phyloP scores from a whole-genome alignment of 35 echinoderm and acorn worm genomes.

The Heliocidaris tuberculata region DNA sequence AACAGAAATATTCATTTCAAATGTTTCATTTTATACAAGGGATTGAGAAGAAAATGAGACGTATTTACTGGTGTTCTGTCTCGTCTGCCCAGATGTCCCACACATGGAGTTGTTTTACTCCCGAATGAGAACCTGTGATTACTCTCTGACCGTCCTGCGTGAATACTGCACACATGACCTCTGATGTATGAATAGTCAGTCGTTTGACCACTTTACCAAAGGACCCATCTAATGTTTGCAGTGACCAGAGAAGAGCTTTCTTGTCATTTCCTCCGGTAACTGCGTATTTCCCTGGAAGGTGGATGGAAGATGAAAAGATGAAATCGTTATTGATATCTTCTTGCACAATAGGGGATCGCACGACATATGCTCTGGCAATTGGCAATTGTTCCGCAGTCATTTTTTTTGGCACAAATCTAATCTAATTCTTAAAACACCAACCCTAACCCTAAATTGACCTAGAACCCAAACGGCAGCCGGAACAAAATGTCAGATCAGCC shows the following conservation, averaged over 20 bases:
- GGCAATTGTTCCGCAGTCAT: too few species aligned
- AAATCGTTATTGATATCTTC: neutral
- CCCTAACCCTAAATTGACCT: too few species aligned
- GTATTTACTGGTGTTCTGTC: neutral
- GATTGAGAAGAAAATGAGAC: neutral
- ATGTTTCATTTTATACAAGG: too few species aligned
- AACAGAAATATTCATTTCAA: too few species aligned
- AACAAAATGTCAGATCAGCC: too few species aligned
- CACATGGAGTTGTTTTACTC: constrained; percentile 62
- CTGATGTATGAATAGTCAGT: constrained; percentile 8
- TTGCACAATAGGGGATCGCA: too few species aligned
- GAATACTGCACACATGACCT: constrained; percentile 41
- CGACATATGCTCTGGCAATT: too few species aligned
- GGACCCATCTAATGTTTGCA: neutral
- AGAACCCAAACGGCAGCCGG: too few species aligned
- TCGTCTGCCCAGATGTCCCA: constrained; percentile 53
- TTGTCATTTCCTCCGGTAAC: neutral
- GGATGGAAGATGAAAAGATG: neutral
- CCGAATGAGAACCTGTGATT: constrained; percentile 53
- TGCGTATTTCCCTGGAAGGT: neutral
- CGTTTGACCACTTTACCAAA: constrained; percentile 14
- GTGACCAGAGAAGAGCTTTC: constrained; percentile 29
- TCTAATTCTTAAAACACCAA: too few species aligned
- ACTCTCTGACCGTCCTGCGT: constrained; percentile 50
- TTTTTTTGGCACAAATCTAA: too few species aligned